Evolutionary conservation across 2,113 vertebrate species (phyloP).

Genomic region (Addax nasomaculatus): DNA sequence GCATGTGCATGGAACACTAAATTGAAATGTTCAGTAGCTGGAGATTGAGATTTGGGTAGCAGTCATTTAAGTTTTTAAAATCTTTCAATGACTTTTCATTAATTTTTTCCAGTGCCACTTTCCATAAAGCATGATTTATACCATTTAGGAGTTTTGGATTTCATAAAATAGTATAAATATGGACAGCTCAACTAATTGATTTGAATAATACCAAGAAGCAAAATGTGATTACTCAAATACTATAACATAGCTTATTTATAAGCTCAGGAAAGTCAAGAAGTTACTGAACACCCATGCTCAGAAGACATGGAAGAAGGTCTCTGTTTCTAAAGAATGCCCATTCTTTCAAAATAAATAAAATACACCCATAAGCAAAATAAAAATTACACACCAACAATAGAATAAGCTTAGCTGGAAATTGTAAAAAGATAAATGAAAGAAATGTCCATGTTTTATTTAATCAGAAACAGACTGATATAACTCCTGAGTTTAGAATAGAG

Average conservation of each 20-base stretch:
- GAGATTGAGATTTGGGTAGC: not conserved
- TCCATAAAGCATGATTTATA: not conserved
- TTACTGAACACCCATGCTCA: not conserved
- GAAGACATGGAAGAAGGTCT: not conserved
- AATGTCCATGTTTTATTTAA: not conserved
- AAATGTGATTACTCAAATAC: not conserved
- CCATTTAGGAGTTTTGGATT: not conserved
- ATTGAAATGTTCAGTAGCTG: not conserved
- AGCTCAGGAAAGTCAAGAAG: not conserved
- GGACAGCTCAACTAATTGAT: not conserved
- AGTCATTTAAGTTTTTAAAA: not conserved
- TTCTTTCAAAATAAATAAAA: not conserved
- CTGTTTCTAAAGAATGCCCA: not conserved
- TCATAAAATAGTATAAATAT: not conserved
- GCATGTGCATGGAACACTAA: not conserved
- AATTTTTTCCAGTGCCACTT: not conserved
- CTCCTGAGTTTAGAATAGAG: not conserved
- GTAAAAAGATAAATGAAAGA: not conserved
- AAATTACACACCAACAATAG: not conserved
- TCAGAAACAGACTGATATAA: not conserved
- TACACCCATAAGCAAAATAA: not conserved
- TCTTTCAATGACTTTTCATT: not conserved
- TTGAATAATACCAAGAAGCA: not conserved
- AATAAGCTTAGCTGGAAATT: not conserved
- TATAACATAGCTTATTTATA: not conserved